Conservation (phyloP, 2,797 vertebrate genomes). For the Urocyon cinereoargenteus region DNA sequence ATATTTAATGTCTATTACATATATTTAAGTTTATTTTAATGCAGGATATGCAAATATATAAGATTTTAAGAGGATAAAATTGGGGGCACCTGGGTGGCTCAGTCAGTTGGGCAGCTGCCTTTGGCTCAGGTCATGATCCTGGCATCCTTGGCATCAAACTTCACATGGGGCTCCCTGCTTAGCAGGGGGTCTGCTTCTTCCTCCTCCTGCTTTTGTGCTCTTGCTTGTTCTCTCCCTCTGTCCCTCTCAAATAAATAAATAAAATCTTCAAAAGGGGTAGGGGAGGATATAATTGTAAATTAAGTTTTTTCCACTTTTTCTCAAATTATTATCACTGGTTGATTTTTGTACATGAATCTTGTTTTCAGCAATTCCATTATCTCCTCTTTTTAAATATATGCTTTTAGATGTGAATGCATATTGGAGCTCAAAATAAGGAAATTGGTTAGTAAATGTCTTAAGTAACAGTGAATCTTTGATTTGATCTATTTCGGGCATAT, state of each 20-base stretch:
- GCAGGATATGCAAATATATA: not conserved
- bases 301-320: not conserved
- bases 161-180: too few relatives aligned
- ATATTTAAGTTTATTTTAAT: constrained; percentile 6
- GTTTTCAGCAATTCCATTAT: constrained; percentile 48
- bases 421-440: not conserved
- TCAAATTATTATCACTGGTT: not conserved
- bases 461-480: not conserved
- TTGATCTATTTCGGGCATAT: not conserved
- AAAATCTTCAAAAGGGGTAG: too few relatives aligned
- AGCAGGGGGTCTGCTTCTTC: too few relatives aligned
- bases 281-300: not conserved
- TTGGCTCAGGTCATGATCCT: too few relatives aligned
- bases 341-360: constrained; percentile 52
- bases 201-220: too few relatives aligned
- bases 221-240: too few relatives aligned
- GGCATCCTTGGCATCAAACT: too few relatives aligned
- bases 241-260: too few relatives aligned
- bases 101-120: too few relatives aligned
- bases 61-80: not conserved
- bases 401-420: not conserved
- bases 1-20: not conserved
- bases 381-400: constrained; percentile 40
- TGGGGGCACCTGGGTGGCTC: not conserved
- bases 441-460: not conserved